Conservation (phyloP, 2,113 vertebrate genomes). For the Cottus gobio region DNA sequence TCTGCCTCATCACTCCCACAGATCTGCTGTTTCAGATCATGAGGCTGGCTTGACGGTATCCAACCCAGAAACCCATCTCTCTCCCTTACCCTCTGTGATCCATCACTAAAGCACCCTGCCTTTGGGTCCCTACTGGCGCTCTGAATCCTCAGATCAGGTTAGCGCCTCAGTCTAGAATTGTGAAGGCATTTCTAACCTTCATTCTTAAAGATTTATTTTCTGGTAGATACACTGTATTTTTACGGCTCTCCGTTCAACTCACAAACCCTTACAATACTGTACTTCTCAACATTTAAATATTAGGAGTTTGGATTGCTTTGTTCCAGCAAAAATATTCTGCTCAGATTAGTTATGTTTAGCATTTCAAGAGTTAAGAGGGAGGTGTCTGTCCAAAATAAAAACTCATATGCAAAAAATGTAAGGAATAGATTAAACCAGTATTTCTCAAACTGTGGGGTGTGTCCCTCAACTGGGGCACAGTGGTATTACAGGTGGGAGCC, state of each 20-base stretch:
- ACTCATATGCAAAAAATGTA: too few species aligned
- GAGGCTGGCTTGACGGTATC: slow-evolving; percentile 32
- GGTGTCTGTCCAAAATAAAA: background rate
- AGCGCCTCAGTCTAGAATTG: slow-evolving; percentile 8
- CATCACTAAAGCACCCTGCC: slow-evolving; percentile 59
- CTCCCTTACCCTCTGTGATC: slow-evolving; percentile 41
- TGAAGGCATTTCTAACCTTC: slow-evolving; percentile 39
- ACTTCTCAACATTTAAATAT: background rate
- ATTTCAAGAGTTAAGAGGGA: too few species aligned
- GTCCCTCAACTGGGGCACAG: too few species aligned
- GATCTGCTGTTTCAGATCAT: slow-evolving; percentile 63
- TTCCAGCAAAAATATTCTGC: background rate
- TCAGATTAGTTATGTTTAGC: too few species aligned
- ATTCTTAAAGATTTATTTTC: slow-evolving; percentile 43
- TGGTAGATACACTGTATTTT: background rate
- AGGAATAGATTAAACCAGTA: too few species aligned
- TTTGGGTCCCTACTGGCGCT: slow-evolving; percentile 41
- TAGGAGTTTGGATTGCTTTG: background rate
- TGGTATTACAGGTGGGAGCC: too few species aligned
- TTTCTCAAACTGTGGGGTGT: too few species aligned
- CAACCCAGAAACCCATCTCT: background rate
- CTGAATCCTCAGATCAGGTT: slow-evolving; percentile 55
- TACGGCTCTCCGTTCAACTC: background rate
- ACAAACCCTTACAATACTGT: background rate
- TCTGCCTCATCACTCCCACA: slow-evolving; percentile 39